phyloP scores from a whole-genome alignment of 2,888 invertebrate genomes.

The Siphonodentalium dalli region DNA sequence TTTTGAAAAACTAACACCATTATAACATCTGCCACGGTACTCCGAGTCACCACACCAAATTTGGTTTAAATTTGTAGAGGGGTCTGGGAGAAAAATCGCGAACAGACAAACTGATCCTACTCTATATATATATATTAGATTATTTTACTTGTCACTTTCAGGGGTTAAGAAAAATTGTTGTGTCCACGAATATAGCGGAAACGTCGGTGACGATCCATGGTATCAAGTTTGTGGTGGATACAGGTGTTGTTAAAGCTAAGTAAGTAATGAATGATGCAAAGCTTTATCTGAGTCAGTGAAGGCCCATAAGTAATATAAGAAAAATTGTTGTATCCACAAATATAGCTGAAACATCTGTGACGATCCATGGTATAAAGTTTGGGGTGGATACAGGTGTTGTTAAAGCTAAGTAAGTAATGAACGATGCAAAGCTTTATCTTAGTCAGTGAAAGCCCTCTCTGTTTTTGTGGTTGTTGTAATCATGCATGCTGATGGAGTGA shows the following conservation, averaged over 20 bases:
- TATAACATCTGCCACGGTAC: too few species aligned
- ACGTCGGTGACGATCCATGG: slow-evolving; percentile 74
- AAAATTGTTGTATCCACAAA: slow-evolving; percentile 72
- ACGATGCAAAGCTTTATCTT: neutral
- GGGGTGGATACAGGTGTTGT: slow-evolving; percentile 93
- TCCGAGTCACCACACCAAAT: too few species aligned
- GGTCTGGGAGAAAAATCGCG: too few species aligned
- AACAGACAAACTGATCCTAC: too few species aligned
- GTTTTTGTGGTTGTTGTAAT: neutral
- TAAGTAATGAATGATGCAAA: too few species aligned
- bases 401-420: slow-evolving; percentile 76
- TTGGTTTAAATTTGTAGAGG: too few species aligned
- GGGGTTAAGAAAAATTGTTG: slow-evolving; percentile 70
- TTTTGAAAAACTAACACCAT: too few species aligned
- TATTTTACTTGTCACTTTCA: too few species aligned
- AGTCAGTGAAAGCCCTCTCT: neutral
- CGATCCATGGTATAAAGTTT: slow-evolving; percentile 79
- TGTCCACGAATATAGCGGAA: slow-evolving; percentile 72
- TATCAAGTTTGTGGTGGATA: slow-evolving; percentile 88
- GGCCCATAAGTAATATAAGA: too few species aligned
- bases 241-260: slow-evolving; percentile 90
- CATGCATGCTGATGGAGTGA: neutral
- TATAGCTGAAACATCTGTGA: slow-evolving; percentile 73
- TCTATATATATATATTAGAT: too few species aligned
- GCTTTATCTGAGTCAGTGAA: too few species aligned